Evolutionary conservation across 2,888 invertebrate genomes (phyloP), one percentile per base, ranked within the genome.

Genomic region (Sinodicranocentrus sp.): DNA sequence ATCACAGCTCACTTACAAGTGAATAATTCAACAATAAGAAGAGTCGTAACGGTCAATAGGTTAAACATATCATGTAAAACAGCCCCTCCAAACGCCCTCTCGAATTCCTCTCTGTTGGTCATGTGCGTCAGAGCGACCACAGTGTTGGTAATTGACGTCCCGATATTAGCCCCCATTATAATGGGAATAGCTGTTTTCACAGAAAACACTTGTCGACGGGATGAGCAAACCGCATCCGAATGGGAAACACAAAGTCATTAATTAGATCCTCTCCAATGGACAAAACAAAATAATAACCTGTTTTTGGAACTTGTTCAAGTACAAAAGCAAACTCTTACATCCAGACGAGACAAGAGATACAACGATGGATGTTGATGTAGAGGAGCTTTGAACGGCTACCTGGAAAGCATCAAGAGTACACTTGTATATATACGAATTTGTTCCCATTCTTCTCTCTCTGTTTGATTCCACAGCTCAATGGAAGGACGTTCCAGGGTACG

Each of bases 61-160:
- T 93, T 93, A 90, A 92, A 93, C 90, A 92, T 92, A 89, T 93
- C 93, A 87, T 93, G 92, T 1, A 93, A 90, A 15, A 92, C 92
- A 19, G 92, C 92, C 1, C 92, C 92, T 2, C 91, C 91, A 87
- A 92, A 92, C 1, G 92, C 92, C 25, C 92, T 88, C 82, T 92
- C 89, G 89, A 92, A 92, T 85, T 91, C 91, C 17, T 91, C 89
- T 15, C 91, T 86, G 84, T 91, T 90, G 2, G 89, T 87, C 48
- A 90, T 89, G 88, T 92, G 91, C 0, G 90, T 91, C 73, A 92
- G 87, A n/a, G 91, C 90, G 6, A 92, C 92, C 59, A 93, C 90
- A 0, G 92, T 92, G 89, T 92, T 92, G 44, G 92, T 92, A 26
- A 92, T 90, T 1, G 92, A 91, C 0, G 92, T 92, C 39, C 92